Base-by-base conservation (phyloP, 2,888 invertebrate species). In the Acanthopleura granulata region DNA sequence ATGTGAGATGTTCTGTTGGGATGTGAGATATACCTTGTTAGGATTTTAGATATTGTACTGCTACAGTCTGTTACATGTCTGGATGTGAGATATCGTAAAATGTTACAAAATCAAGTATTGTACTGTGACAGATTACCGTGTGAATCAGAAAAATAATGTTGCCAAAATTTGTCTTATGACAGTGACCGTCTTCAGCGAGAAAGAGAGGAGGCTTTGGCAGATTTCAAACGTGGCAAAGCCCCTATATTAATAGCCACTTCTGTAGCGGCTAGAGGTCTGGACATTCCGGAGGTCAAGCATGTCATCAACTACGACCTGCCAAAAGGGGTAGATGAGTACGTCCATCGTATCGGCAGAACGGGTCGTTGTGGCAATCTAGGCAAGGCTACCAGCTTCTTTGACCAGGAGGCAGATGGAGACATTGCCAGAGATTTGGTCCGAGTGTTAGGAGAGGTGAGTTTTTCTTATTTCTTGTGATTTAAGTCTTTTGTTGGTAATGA, bases 221-320 rank as follows among this genome's bases (percentile, higher is more conserved):
- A 97, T 88, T 98, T 99, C 90, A 95, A 94, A 87, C 92, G 90
- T 22, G 96, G 96, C 0, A 81, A 90, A 18, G 94, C 95, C 88
- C 93, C 93, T 71, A 94, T 98, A 61, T 91, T 99, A 0, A 96
- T 99, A 0, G 98, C 98, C 0, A 99, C 99, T 0, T 96, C 96
- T 0, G 98, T 99, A 0, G 97, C 97, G 0, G 96, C 98, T 0
- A 92, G 99, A 75, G 99, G 99, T 0, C 91, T 98, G 0, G 95
- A 89, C 75, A 88, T 88, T 70, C 99, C 99, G 0, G 97, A 98
- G 91, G 99, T 99, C 79, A 98, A 97, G 90, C 98, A 99, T 92
- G 99, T 99, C 84, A 97, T 99, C 86, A 99, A 99, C 92, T 99
- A 98, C 92, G 99, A 99, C 92, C 92, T 99, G 89, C 99, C 99